Conservation (phyloP, 2,797 vertebrate species). For the Coregonus suidteri region DNA sequence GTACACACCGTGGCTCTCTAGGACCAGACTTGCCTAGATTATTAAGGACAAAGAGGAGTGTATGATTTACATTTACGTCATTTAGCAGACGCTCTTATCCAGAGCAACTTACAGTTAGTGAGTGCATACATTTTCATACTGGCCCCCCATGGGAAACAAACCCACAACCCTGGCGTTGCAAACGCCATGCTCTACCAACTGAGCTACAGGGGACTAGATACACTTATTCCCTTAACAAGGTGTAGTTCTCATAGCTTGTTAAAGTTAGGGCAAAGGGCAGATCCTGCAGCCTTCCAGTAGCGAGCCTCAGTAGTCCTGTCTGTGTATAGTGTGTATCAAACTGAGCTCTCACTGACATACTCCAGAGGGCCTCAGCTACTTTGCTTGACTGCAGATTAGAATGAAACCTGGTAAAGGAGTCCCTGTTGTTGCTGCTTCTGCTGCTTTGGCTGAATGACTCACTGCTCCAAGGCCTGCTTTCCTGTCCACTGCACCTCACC, state of each 20-base stretch:
- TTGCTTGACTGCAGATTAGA: neutral
- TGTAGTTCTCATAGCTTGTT: neutral
- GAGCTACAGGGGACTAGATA: neutral
- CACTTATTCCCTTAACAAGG: neutral
- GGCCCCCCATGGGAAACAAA: no score
- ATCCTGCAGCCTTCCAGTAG: constrained; percentile 1
- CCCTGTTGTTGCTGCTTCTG: neutral
- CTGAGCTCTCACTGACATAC: neutral
- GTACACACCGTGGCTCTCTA: no score
- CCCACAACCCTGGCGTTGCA: no score
- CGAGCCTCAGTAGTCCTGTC: neutral
- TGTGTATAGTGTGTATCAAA: neutral
- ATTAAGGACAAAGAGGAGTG: neutral
- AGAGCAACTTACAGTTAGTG: no score
- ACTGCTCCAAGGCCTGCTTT: neutral
- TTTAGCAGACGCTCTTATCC: no score
- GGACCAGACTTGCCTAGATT: neutral
- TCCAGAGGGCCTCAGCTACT: neutral
- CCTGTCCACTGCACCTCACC: neutral
- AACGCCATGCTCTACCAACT: no score
- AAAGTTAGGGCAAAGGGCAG: neutral
- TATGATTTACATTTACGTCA: neutral
- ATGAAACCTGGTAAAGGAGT: neutral
- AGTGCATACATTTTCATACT: no score
- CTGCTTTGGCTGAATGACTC: constrained; percentile 8